Evolutionary conservation across 2,113 vertebrate genomes (phyloP).

Genomic region (Suncus etruscus): DNA sequence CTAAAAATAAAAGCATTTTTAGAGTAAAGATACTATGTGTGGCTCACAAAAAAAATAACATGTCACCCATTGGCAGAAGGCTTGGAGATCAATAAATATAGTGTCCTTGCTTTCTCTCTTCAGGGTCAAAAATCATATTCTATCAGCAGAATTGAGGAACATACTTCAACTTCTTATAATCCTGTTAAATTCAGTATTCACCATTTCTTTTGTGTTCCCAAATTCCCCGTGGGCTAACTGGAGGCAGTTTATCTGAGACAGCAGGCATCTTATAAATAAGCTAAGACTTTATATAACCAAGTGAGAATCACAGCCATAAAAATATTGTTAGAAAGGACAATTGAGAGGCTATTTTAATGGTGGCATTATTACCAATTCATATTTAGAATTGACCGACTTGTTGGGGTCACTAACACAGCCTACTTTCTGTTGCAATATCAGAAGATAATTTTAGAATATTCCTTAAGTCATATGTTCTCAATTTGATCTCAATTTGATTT

Average conservation of each 20-base stretch:
- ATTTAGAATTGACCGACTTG: slow-evolving; percentile 28
- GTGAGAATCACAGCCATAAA: slow-evolving; percentile 1
- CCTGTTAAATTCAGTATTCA: background rate
- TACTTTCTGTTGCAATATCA: background rate
- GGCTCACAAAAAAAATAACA: background rate
- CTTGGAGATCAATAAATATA: background rate
- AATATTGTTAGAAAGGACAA: background rate
- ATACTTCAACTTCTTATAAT: background rate
- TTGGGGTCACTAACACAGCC: background rate
- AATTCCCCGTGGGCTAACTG: slow-evolving; percentile 11
- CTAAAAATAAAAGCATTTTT: slow-evolving; percentile 7
- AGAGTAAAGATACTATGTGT: background rate
- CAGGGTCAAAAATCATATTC: background rate
- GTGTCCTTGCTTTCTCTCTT: background rate
- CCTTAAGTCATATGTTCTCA: background rate
- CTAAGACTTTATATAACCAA: background rate
- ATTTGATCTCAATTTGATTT: background rate
- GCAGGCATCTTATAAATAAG: slow-evolving; percentile 49
- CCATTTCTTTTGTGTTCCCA: slow-evolving; percentile 22
- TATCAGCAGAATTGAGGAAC: background rate
- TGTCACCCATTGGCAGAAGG: background rate
- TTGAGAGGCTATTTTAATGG: background rate
- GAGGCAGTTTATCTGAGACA: slow-evolving; percentile 17
- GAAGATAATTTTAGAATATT: slow-evolving; percentile 7
- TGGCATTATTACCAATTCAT: background rate